Evolutionary conservation across 1,140 invertebrate genomes (phyloP).

Genomic region (Goniozus legneri): DNA sequence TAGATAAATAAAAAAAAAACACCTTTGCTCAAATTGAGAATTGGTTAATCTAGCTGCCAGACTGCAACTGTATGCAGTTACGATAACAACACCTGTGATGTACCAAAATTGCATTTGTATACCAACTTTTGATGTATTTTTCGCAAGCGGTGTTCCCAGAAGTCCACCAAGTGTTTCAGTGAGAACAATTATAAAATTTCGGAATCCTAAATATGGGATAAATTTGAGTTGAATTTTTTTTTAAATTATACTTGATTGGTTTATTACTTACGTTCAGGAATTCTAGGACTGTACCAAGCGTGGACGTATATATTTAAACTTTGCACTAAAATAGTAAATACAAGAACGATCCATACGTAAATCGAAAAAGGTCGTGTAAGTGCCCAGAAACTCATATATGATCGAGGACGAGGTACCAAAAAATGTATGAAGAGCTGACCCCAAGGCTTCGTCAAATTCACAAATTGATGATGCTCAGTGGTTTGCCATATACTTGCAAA

Average conservation of each 20-base stretch:
- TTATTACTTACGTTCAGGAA: slow-evolving; percentile 31
- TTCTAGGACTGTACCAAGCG: slow-evolving; percentile 28
- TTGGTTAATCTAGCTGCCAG: slow-evolving; percentile 39
- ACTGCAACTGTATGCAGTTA: slow-evolving; percentile 41
- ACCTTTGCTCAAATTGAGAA: slow-evolving; percentile 39
- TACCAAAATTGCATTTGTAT: slow-evolving; percentile 42
- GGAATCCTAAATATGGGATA: slow-evolving; percentile 26
- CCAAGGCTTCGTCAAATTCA: slow-evolving; percentile 34
- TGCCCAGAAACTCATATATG: slow-evolving; percentile 37
- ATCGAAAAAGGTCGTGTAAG: slow-evolving; percentile 33
- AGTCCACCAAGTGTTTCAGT: slow-evolving; percentile 37
- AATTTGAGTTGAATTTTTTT: neutral
- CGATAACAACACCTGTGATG: slow-evolving; percentile 33
- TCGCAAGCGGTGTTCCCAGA: slow-evolving; percentile 31
- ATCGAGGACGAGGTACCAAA: slow-evolving; percentile 40
- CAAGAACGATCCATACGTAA: slow-evolving; percentile 28
- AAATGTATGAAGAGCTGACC: slow-evolving; percentile 28
- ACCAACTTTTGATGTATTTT: slow-evolving; percentile 18
- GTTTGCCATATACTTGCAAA: slow-evolving; percentile 38
- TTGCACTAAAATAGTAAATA: slow-evolving; percentile 17
- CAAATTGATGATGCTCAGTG: slow-evolving; percentile 18
- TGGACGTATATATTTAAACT: slow-evolving; percentile 22
- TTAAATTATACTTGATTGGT: no score
- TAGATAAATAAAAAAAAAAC: neutral
- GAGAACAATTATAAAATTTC: slow-evolving; percentile 27